Percentiles rank a stretch among this genome's conserved stretches.
Evolutionary conservation across 2,888 invertebrate genomes (phyloP).

Genomic region (Drosophila hamatofila): DNA sequence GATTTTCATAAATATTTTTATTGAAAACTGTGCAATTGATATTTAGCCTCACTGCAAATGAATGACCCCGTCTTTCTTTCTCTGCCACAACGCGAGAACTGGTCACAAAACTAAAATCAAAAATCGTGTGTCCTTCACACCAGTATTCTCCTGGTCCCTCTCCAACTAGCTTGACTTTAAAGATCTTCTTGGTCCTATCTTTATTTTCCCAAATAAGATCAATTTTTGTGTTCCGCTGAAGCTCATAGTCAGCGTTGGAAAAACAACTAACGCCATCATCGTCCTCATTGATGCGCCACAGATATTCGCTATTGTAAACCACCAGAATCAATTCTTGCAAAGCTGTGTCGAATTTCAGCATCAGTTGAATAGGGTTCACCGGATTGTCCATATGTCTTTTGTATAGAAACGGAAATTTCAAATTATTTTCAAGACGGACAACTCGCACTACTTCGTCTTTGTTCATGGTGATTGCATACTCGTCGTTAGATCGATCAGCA

Average conservation of each 20-base stretch:
- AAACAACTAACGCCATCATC: constrained; percentile 87
- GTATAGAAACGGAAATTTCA: constrained; percentile 51
- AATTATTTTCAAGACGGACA: constrained; percentile 5
- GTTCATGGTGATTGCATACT: constrained; percentile 65
- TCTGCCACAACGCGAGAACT: constrained; percentile 87
- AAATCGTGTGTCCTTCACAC: constrained; percentile 87
- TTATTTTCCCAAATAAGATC: constrained; percentile 81
- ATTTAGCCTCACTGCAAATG: constrained; percentile 80
- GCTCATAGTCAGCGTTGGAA: constrained; percentile 87
- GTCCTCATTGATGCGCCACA: constrained; percentile 85
- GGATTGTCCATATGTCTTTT: constrained; percentile 37
- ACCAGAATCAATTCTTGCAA: constrained; percentile 84
- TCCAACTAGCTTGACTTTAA: constrained; percentile 86
- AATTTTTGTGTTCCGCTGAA: constrained; percentile 86
- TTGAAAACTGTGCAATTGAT: constrained; percentile 60
- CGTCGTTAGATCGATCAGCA: constrained; percentile 23
- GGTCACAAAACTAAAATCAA: constrained; percentile 86
- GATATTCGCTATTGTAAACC: constrained; percentile 87
- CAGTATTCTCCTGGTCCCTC: constrained; percentile 88
- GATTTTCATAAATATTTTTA: neutral
- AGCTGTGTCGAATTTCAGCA: constrained; percentile 58
- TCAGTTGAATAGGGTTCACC: constrained; percentile 58
- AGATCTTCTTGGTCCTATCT: constrained; percentile 83
- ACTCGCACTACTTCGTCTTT: constrained; percentile 50
- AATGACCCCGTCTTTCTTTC: constrained; percentile 74